Conservation (phyloP, 2,113 vertebrate genomes). For the Limnothrissa miodon region DNA sequence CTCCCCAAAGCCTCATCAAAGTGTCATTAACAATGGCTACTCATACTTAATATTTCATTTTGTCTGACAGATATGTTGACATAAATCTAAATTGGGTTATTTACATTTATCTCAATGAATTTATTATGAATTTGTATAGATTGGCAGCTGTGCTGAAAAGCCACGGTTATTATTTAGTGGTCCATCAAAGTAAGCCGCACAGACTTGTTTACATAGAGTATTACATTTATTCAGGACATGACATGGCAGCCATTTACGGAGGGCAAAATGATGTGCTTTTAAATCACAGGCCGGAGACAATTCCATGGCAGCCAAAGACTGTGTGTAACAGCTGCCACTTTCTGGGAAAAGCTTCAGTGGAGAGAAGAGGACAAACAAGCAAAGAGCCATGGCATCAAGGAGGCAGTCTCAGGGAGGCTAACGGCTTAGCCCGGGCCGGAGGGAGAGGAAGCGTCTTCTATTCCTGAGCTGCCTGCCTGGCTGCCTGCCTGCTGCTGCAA, state of each 20-base stretch:
- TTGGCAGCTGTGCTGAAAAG: not conserved
- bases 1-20: not conserved
- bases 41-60: not conserved
- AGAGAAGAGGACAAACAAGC: too few species aligned
- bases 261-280: too few species aligned
- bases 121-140: not conserved
- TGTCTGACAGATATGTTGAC: not conserved
- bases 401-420: too few species aligned
- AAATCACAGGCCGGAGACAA: too few species aligned
- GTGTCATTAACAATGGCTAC: not conserved
- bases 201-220: not conserved
- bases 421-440: too few species aligned
- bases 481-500: not conserved
- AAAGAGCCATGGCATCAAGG: too few species aligned
- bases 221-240: too few species aligned
- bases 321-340: too few species aligned
- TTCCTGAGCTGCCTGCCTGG: not conserved
- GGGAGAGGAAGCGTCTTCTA: not conserved
- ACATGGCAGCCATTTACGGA: too few species aligned
- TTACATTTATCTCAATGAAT: too few species aligned
- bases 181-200: not conserved
- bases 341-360: too few species aligned
- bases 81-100: not conserved
- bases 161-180: not conserved
- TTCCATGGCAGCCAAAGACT: too few species aligned